phyloP scores from a whole-genome alignment of 2,888 invertebrate genomes.

The Eristalis arbustorum region DNA sequence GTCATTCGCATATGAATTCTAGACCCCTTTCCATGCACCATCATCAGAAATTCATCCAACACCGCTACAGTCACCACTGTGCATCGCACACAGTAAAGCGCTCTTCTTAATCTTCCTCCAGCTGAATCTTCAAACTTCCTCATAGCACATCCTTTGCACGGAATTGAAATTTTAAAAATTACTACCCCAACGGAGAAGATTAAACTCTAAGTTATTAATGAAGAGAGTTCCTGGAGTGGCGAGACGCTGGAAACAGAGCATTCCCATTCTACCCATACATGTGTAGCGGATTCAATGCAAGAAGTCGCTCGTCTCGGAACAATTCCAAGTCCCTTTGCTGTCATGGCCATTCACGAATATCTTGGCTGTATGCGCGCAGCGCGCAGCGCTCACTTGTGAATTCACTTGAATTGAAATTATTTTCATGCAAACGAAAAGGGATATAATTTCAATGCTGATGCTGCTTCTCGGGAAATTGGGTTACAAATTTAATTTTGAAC shows the following conservation, averaged over 20 bases:
- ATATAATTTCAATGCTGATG: slow-evolving; percentile 53
- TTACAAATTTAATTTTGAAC: slow-evolving; percentile 58
- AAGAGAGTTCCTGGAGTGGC: slow-evolving; percentile 34
- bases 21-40: neutral
- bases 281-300: neutral
- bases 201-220: slow-evolving; percentile 70
- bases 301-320: neutral
- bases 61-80: slow-evolving; percentile 39
- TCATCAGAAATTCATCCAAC: neutral
- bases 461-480: slow-evolving; percentile 32
- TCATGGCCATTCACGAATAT: slow-evolving; percentile 30
- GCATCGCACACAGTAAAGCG: slow-evolving; percentile 8
- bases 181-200: slow-evolving; percentile 62
- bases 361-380: slow-evolving; percentile 17
- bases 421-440: slow-evolving; percentile 32
- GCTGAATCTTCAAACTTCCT: slow-evolving; percentile 39
- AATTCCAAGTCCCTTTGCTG: slow-evolving; percentile 4
- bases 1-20: no score
- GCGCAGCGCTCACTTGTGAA: slow-evolving; percentile 39
- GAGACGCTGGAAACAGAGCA: neutral
- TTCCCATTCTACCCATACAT: neutral
- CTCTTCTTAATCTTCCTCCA: slow-evolving; percentile 43
- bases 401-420: slow-evolving; percentile 56
- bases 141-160: slow-evolving; percentile 22
- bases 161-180: slow-evolving; percentile 62